Evolutionary conservation across 2,888 invertebrate species (phyloP), one percentile per base, ranked within the genome.

Genomic region (Drosophila neutralis): DNA sequence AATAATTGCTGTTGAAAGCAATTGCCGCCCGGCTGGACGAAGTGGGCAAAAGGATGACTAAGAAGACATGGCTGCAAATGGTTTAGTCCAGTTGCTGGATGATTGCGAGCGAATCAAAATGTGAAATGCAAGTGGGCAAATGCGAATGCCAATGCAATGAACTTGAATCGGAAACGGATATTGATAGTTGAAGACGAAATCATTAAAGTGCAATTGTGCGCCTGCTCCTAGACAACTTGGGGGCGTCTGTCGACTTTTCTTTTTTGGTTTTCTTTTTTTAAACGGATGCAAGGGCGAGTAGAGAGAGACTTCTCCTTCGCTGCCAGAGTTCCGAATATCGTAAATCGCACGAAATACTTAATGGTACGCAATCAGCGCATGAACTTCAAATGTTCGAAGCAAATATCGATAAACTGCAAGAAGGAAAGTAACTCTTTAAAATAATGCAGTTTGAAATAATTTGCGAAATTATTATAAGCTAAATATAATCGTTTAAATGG

Each of bases 131-230:
- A 45, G 31, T 59, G 59, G 24, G 18, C 38, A 42, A 69, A 69
- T 61, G 31, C 65, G 69, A 78, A 74, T 76, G 58, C 67, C 58
- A 82, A 78, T 75, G 69, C 78, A 78, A 69, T 78, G 70, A 90
- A 90, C 87, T 87, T 87, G 86, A 89, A 90, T 78, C 88, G 87
- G 91, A 84, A 90, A 82, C 91, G 90, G 90, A 91, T 91, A 91
- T 91, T 91, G 90, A 91, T 86, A 84, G 90, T 87, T 91, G 81
- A 91, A 90, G 91, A 88, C 78, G 89, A 79, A 89, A 83, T 88
- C 87, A 87, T 88, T 89, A 89, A 89, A 85, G 87, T 81, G 79
- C 89, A 89, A 88, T 89, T 88, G 88, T 76, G 64, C 60, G 82
- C 67, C 59, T 52, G 48, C 53, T 57, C 57, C 42, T 4, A 15